Base-by-base conservation (phyloP, 2,113 vertebrate species). In the Chaetodon trifascialis region DNA sequence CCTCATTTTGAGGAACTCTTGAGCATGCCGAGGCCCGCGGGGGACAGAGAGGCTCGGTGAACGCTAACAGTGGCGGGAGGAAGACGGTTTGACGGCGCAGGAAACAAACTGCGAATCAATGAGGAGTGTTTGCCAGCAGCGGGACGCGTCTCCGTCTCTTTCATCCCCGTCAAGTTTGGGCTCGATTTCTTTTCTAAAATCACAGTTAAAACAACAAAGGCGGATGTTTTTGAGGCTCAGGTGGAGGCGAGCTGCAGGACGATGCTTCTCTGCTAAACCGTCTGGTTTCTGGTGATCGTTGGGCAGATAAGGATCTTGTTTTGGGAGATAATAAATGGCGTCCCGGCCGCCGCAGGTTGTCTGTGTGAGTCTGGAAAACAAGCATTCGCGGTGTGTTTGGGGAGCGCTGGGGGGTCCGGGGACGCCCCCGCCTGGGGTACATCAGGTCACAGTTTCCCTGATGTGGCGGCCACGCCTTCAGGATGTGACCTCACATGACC, bases 261-360 rank as follows among this genome's bases (percentile, higher is more conserved):
- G 15, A 40, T 64, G 34, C 38, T 40, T 19, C 21, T 34, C 12
- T 23, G 38, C 36, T 52, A 1, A 65, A 75, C 51, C 4, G 3
- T 73, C 40, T 40, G 80, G 70, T 85, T 81, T 63, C 55, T 6
- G 19, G 42, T 52, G 21, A 40, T 82, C 64, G 75, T 85, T 65
- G n/a, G 44, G 44, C 0, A 12, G 83, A 85, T 86, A n/a, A 63
- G 34, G 38, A 78, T 82, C 77, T 70, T 91, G 85, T 89, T 90
- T 79, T 47, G 19, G 55, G 66, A 88, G 85, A 91, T 84, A 83
- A 91, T 81, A 86, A 19, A 76, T 5, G 74, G 25, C 21, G 21
- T 52, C 46, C 59, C 14, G 0, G 64, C 15, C 54, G 8, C 76
- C 11, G 63, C 84, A 47, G 86, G 71, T 75, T 2, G 25, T n/a